Conservation (phyloP, 2,888 invertebrate genomes). For the Andrena minutula region DNA sequence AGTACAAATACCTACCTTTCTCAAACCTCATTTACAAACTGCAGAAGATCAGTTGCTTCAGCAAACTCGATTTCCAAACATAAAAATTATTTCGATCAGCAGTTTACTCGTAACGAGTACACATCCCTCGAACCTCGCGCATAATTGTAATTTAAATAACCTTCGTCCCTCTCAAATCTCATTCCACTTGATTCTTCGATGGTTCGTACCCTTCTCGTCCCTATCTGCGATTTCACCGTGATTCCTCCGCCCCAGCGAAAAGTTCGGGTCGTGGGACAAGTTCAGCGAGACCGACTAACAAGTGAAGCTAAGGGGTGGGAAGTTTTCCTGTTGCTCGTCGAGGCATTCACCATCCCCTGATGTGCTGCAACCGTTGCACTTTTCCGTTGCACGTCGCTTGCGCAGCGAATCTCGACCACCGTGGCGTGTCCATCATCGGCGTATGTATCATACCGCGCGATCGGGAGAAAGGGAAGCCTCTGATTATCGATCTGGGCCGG, state of each 20-base stretch:
- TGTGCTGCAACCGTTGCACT: neutral
- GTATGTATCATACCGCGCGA: conserved; percentile 5
- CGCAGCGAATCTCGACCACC: conserved; percentile 9
- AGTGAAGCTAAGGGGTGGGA: neutral
- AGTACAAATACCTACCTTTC: too few relatives aligned
- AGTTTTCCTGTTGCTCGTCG: neutral
- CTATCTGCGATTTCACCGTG: neutral
- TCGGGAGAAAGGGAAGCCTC: conserved; percentile 31
- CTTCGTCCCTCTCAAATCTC: neutral
- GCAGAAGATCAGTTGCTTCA: neutral
- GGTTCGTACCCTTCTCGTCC: neutral
- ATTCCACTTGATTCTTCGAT: neutral
- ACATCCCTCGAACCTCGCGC: neutral
- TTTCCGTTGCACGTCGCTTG: conserved; percentile 12
- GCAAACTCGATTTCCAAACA: neutral
- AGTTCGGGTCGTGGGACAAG: neutral
- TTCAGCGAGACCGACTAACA: neutral
- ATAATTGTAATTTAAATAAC: conserved; percentile 12
- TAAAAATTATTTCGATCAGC: neutral
- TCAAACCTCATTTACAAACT: neutral
- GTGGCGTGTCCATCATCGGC: conserved; percentile 1
- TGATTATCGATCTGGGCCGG: conserved; percentile 43
- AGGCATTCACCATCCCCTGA: neutral
- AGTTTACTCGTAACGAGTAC: neutral
- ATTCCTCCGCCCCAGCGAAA: neutral